Base-by-base conservation (phyloP, 2,113 vertebrate genomes). In the Mirza zaza region DNA sequence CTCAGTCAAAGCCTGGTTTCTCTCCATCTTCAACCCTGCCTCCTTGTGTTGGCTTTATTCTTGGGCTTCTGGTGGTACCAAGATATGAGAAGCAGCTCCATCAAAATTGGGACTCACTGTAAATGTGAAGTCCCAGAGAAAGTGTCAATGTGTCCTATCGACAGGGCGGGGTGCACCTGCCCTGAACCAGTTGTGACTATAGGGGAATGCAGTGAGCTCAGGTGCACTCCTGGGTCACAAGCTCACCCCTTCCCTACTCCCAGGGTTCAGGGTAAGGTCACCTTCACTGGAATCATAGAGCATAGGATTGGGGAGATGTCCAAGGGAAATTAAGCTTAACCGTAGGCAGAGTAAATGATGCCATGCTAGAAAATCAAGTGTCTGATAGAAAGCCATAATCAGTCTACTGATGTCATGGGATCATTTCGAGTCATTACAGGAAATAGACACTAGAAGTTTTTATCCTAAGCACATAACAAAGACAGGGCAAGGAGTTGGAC, bases 401-500 rank as follows among this genome's bases (percentile, higher is more conserved):
- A 67, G 34, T 39, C n/a, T 73, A 48, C 36, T 52, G 67, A 71
- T 52, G n/a, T 61, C 50, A 61, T 0, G 4, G 42, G 27, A 42
- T 45, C 11, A 29, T 65, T 87, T 23, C 85, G 59, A 95, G 27
- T 87, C 80, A 81, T 65, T 87, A 20, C 17, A 76, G 34, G 57
- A 91, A 79, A 6, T 25, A n/a, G 50, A 90, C 25, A 0, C 45
- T 36, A 71, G 67, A 75, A 59, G 45, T 25, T 48, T 89, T 71
- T 80, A 45, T 29, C 76, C 68, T 93, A 67, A 76, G 75, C 39
- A 17, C 52, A 45, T 75, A 59, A n/a, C 50, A 59, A 89, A 57
- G 76, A 45, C 79, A 61, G 55, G 87, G 29, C 55, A 68, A 90
- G 68, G 83, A 91, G n/a, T 20, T 45, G 20, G 73, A 67, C 91